Evolutionary conservation across 2,888 invertebrate species (phyloP), one percentile per base, ranked within the genome.

Genomic region (Autographa pulchrina): DNA sequence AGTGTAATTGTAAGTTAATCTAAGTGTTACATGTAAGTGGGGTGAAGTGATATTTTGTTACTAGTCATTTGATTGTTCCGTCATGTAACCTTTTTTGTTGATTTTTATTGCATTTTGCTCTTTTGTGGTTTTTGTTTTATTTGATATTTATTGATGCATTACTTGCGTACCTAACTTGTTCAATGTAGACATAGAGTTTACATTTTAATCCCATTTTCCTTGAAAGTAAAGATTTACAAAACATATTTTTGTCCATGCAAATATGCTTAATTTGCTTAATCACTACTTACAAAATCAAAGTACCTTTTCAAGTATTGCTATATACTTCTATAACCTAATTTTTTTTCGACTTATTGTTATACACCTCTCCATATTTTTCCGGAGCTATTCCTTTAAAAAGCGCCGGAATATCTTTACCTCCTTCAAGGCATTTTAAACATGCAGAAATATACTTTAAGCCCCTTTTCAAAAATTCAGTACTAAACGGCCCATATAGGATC

Each of bases 81-180:
- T 70, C 58, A 66, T 77, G 75, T 75, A 66, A 48, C 62, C 69
- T 72, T 72, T 65, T 75, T 77, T 75, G n/a, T 79, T 78, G 48
- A 78, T 75, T 78, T 75, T 81, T 64, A 75, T 68, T 78, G 82
- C 81, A 75, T 83, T 81, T 79, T 74, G 81, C 82, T 82, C 82
- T 83, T 80, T 25, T 60, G 56, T 68, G 76, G 1, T 59, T 69
- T 72, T 65, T 31, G 6, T 62, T 31, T 31, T 14, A 32, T 63
- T 58, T 31, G 14, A 14, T 54, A 31, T 65, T 25, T 18, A 35
- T 56, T 4, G 9, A 25, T 11, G 20, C 16, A 5, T 38, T 25
- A 25, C 20, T 56, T 56, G 11, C 20, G 20, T 11, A 56, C 5
- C 14, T n/a, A 38, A 48, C 25, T 25, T 25, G 2, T 56, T 56